Percentiles rank a stretch among this genome's conserved stretches.
These are phyloP conservation scores for Drosophila helvetica DNA, from an alignment of 2,888 invertebrate genomes.

Conservation along the genomic window DNA sequence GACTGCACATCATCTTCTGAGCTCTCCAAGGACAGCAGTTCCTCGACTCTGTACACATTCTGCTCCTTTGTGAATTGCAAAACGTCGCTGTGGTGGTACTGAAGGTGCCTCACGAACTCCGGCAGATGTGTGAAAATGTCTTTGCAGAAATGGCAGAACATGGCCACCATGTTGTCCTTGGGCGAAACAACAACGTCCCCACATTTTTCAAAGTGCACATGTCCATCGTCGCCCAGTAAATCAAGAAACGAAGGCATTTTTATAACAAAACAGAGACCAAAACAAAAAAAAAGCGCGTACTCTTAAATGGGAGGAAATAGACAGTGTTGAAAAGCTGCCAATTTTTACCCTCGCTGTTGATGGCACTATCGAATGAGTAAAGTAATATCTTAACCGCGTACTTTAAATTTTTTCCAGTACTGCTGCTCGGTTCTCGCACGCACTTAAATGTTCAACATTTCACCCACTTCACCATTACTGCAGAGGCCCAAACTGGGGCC, in stretches of 20 bases:
- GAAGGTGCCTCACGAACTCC: constrained; percentile 65
- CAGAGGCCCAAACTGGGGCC: constrained; percentile 85
- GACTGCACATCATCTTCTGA: constrained; percentile 4
- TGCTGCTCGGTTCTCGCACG: constrained; percentile 88
- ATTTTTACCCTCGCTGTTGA: background rate
- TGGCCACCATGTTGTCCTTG: constrained; percentile 51
- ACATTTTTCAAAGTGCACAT: constrained; percentile 64
- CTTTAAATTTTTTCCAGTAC: constrained; percentile 85
- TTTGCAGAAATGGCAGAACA: constrained; percentile 65
- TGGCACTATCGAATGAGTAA: background rate
- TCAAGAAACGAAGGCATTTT: constrained; percentile 52
- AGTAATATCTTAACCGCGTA: background rate
- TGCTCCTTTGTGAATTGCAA: constrained; percentile 46
- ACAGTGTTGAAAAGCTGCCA: background rate
- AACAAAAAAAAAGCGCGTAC: constrained; percentile 22
- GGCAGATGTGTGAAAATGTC: constrained; percentile 49
- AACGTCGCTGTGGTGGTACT: constrained; percentile 52
- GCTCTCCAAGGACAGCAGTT: constrained; percentile 47
- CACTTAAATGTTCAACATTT: constrained; percentile 90
- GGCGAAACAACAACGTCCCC: constrained; percentile 69
- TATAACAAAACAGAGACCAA: constrained; percentile 6
- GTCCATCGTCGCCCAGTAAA: constrained; percentile 19
- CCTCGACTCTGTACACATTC: constrained; percentile 65
- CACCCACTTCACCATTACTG: constrained; percentile 90
- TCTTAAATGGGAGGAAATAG: constrained; percentile 2